Conservation (phyloP, 1,140 invertebrate species). For the Melitaea cinxia region DNA sequence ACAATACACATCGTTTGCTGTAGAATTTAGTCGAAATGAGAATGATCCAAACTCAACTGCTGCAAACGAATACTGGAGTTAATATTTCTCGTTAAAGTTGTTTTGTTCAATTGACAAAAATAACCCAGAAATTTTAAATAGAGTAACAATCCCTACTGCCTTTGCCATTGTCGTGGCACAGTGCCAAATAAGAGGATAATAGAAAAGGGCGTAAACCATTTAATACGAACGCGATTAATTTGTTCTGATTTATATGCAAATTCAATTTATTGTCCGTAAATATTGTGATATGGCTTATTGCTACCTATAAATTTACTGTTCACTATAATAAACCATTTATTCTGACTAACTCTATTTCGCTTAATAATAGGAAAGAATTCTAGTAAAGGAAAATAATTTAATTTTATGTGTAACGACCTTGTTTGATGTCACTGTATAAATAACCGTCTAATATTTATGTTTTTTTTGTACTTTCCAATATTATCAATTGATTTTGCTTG, state of each 20-base stretch:
- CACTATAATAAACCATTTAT: neutral
- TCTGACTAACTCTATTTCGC: neutral
- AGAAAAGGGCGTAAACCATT: constrained; percentile 10
- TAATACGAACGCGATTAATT: constrained; percentile 11
- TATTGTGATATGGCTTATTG: constrained; percentile 13
- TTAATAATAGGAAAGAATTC: neutral
- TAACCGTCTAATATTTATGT: no score
- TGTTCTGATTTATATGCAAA: constrained; percentile 12
- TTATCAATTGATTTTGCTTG: no score
- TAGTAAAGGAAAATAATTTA: neutral
- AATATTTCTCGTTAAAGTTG: neutral
- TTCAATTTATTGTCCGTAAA: constrained; percentile 12
- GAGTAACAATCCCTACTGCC: constrained; percentile 1
- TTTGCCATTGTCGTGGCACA: neutral
- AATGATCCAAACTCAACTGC: neutral
- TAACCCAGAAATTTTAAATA: neutral
- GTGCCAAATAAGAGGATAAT: constrained; percentile 12
- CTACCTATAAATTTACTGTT: constrained; percentile 2
- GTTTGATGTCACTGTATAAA: neutral
- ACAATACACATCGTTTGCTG: no score
- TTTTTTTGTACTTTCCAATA: no score
- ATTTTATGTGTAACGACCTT: neutral
- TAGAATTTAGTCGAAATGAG: no score
- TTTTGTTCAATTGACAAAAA: neutral
- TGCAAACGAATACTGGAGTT: neutral